Evolutionary conservation across 1,140 invertebrate species (phyloP).

Genomic region (Aphaenogaster ashmeadi): DNA sequence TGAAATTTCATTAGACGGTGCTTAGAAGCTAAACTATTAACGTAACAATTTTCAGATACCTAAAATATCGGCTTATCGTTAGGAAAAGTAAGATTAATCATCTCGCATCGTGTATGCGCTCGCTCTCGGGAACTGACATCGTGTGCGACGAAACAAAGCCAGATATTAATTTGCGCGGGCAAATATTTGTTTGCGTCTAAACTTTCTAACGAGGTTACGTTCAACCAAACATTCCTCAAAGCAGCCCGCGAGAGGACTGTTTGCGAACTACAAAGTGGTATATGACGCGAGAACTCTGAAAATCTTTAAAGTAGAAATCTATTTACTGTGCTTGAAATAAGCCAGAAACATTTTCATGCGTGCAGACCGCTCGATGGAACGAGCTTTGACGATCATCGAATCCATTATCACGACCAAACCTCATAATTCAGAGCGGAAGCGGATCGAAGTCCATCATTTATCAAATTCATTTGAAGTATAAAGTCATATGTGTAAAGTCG

Average conservation of each 20-base stretch:
- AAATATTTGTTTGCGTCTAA: slow-evolving; percentile 53
- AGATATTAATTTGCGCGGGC: slow-evolving; percentile 56
- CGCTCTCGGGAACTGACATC: neutral
- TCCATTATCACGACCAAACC: slow-evolving; percentile 13
- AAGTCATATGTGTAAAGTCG: neutral
- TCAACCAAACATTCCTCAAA: slow-evolving; percentile 52
- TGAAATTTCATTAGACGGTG: neutral
- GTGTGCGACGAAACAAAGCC: slow-evolving; percentile 44
- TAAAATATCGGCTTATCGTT: neutral
- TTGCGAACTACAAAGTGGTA: slow-evolving; percentile 47
- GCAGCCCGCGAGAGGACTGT: slow-evolving; percentile 23
- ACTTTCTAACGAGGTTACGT: slow-evolving; percentile 61
- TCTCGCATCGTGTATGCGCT: neutral
- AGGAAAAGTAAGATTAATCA: slow-evolving; percentile 49
- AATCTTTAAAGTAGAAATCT: slow-evolving; percentile 37
- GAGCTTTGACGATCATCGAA: slow-evolving; percentile 14
- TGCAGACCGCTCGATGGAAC: neutral
- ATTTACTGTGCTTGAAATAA: slow-evolving; percentile 5
- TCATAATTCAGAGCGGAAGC: neutral
- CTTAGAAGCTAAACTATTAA: neutral
- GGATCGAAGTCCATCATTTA: slow-evolving; percentile 15
- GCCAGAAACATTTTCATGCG: neutral
- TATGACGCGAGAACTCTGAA: slow-evolving; percentile 30
- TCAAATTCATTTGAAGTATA: slow-evolving; percentile 13
- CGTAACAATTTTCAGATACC: neutral